A percentile compares a stretch with the other conserved stretches of the same genome.
These are phyloP conservation scores for Notospermus geniculatus DNA, from an alignment of 1,140 invertebrate species.

Conservation along the genomic window DNA sequence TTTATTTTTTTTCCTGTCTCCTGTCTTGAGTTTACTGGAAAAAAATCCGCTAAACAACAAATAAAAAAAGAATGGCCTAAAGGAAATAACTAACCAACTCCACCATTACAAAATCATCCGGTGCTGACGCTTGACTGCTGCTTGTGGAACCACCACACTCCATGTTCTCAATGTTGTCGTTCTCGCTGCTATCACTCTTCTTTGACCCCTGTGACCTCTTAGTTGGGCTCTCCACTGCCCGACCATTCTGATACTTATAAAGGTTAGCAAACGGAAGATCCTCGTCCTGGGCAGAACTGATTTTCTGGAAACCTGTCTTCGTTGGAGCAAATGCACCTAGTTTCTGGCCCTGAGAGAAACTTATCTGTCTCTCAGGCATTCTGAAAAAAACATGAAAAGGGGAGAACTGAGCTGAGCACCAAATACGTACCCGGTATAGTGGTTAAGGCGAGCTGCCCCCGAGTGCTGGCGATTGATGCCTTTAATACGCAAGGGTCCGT, in stretches of 20 bases:
- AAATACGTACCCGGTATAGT: no score
- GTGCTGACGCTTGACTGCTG: constrained; percentile 55
- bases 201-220: constrained; percentile 15
- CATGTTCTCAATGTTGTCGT: constrained; percentile 18
- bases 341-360: constrained; percentile 65
- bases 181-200: constrained; percentile 17
- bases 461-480: no score
- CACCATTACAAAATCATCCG: constrained; percentile 74
- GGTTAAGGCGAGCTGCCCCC: no score
- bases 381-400: constrained; percentile 21
- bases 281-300: constrained; percentile 58
- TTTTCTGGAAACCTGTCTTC: constrained; percentile 43
- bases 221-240: constrained; percentile 10
- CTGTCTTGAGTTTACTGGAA: no score
- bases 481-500: no score
- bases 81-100: constrained; percentile 58
- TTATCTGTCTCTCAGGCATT: constrained; percentile 30
- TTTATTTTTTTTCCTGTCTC: no score
- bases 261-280: constrained; percentile 70
- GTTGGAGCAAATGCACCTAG: constrained; percentile 68
- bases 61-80: no score
- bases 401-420: no score
- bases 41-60: no score
- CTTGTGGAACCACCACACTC: constrained; percentile 9
- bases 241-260: constrained; percentile 40